Evolutionary conservation across 2,797 vertebrate species (phyloP), one percentile per base, ranked within the genome.

Genomic region (Aeoliscus strigatus): DNA sequence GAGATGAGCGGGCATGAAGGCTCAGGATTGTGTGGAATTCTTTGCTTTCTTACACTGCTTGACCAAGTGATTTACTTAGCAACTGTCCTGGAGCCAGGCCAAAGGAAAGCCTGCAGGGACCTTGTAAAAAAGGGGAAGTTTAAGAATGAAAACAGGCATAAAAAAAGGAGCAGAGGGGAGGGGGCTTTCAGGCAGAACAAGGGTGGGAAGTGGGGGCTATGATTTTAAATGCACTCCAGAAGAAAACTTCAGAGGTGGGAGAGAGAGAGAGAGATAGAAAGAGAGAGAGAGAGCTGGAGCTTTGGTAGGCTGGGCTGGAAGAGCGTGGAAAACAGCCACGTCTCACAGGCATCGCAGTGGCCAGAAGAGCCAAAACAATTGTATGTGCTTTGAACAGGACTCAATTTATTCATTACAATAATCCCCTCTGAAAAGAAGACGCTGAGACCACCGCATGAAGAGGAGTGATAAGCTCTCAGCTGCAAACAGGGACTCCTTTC

Each of bases 1-100:
- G 31, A 33, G 51, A 66, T 42, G 51, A 34, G 50, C 49, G 43
- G 68, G 63, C 68, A 69, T 66, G 61, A 72, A 81, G 55, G 48
- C 54, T 73, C 47, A 62, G 75, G 80, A 84, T 82, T 25, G 76
- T 77, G 71, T 65, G 80, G 83, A 85, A 87, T 87, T 86, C 77
- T 69, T 72, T 58, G 63, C 80, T 78, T 83, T 81, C 74, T 71
- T 76, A 65, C 61, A 49, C 58, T 65, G 76, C 70, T 68, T 62
- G 68, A 81, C 70, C 60, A 73, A 80, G 64, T 86, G 86, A 88
- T 89, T 89, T 89, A 88, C 78, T 83, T 79, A 80, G 84, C 85
- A 84, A 88, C 86, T 82, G 83, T 79, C 72, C 75, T 87, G 87
- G 86, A 83, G 70, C 38, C 11, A 16, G 44, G 81, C 85, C 87